Base-by-base conservation (phyloP, 2,113 vertebrate species). In the Girardinichthys multiradiatus region DNA sequence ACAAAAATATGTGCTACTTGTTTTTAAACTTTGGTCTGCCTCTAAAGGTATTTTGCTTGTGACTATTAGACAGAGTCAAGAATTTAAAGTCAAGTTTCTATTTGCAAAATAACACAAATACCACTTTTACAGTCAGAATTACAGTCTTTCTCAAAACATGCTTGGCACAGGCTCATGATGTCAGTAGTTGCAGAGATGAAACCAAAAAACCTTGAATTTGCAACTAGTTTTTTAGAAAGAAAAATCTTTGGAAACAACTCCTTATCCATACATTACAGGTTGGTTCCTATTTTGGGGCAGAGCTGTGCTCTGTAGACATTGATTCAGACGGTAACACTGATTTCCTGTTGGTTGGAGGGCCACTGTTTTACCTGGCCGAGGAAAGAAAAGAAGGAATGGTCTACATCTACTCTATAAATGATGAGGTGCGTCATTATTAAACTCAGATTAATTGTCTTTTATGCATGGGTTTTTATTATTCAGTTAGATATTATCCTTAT, bases 231-330 rank as follows among this genome's bases (percentile, higher is more conserved):
- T 8, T 58, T n/a, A 6, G n/a, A 14, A 59, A 0, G 15, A 57
- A 33, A 26, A 27, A 37, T 1, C 7, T 28, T 26, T 29, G 51
- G 64, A 19, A 57, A 30, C 24, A 60, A 48, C 28, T 33, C 13
- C 27, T 48, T 45, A 19, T 12, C 15, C 8, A 24, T 31, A 24
- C 33, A 8, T 76, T 85, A 64, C 84, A 97, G 96, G 90, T 96
- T 8, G 96, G 96, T 24, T 96, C 95, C 28, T 96, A 96, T 83
- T 97, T 97, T 45, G 96, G 96, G 9, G 93, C 90, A 1, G 95
- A 94, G 72, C 76, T 97, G 35, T 95, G 95, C 70, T 81, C 94
- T 1, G 1, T 96, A 12, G 96, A 97, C 11, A 1, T 95, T 9
- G 74, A 95, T 59, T 92, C 88, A 19, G 91, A 97, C 17, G 83